phyloP scores from a whole-genome alignment of 2,113 vertebrate genomes.

The Aspidoscelis tigris region DNA sequence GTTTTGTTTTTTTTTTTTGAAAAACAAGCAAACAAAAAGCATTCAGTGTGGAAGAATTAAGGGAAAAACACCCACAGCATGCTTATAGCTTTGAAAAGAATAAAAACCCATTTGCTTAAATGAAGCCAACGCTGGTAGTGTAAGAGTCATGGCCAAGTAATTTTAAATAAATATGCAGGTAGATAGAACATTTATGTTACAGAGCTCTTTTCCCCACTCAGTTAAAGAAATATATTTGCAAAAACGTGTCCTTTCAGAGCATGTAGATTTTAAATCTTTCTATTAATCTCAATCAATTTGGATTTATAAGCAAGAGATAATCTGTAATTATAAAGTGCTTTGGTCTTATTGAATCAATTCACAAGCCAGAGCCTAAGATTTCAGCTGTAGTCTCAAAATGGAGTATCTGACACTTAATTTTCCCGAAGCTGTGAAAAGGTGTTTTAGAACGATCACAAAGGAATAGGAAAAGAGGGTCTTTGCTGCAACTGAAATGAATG shows the following conservation, averaged over 20 bases:
- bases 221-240: slow-evolving; percentile 19
- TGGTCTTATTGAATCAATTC: slow-evolving; percentile 43
- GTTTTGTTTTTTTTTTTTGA: too few relatives aligned
- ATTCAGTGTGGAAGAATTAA: not conserved
- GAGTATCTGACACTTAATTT: slow-evolving; percentile 53
- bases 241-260: slow-evolving; percentile 50
- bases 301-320: slow-evolving; percentile 51
- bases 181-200: slow-evolving; percentile 36
- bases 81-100: slow-evolving; percentile 27
- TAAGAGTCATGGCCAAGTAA: slow-evolving; percentile 19
- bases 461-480: slow-evolving; percentile 51
- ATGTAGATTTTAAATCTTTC: slow-evolving; percentile 43
- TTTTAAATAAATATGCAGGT: slow-evolving; percentile 51
- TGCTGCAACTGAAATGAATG: slow-evolving; percentile 62
- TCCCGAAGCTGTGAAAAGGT: slow-evolving; percentile 58
- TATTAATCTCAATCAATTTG: slow-evolving; percentile 60
- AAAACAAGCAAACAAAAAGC: not conserved
- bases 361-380: slow-evolving; percentile 19
- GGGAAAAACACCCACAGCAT: not conserved
- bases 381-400: slow-evolving; percentile 53
- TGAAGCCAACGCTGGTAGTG: not conserved
- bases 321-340: slow-evolving; percentile 51
- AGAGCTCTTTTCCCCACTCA: slow-evolving; percentile 17
- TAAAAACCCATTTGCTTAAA: slow-evolving; percentile 36
- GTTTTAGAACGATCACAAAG: slow-evolving; percentile 63